Evolutionary conservation across 92 coral and sea anemone genomes (phyloP).

Genomic region (Virgularia gustaviana): DNA sequence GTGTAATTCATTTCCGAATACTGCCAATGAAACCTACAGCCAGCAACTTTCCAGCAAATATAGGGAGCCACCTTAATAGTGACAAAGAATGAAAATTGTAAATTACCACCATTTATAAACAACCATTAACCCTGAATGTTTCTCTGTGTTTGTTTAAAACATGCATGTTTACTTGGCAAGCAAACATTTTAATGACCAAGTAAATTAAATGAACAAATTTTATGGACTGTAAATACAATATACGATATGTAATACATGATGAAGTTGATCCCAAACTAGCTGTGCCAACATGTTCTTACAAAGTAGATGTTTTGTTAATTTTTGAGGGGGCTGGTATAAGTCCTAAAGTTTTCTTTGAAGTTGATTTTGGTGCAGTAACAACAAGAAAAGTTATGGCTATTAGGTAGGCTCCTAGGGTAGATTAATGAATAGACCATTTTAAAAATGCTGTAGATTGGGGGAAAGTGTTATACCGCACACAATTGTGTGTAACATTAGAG

Average conservation of each 20-base stretch:
- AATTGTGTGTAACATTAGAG: not conserved
- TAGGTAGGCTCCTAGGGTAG: too few species aligned
- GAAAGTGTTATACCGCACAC: not conserved
- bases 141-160: too few species aligned
- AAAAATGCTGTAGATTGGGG: too few species aligned
- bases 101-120: too few species aligned
- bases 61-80: too few species aligned
- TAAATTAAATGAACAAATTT: not conserved
- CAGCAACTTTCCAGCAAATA: too few species aligned
- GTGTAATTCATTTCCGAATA: too few species aligned
- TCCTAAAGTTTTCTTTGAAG: conserved; percentile 77
- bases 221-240: not conserved
- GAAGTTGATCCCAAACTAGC: too few species aligned
- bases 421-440: too few species aligned
- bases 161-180: too few species aligned
- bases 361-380: conserved; percentile 79
- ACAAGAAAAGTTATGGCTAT: conserved; percentile 78
- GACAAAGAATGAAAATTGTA: too few species aligned
- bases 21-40: too few species aligned
- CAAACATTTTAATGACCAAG: not conserved
- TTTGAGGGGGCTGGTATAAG: conserved; percentile 65
- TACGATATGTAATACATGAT: not conserved
- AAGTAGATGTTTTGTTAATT: not conserved
- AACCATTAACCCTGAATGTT: not conserved
- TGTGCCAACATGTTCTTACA: not conserved